Evolutionary conservation across 92 coral and sea anemone genomes (phyloP).

Genomic region (Galaxea fascicularis): DNA sequence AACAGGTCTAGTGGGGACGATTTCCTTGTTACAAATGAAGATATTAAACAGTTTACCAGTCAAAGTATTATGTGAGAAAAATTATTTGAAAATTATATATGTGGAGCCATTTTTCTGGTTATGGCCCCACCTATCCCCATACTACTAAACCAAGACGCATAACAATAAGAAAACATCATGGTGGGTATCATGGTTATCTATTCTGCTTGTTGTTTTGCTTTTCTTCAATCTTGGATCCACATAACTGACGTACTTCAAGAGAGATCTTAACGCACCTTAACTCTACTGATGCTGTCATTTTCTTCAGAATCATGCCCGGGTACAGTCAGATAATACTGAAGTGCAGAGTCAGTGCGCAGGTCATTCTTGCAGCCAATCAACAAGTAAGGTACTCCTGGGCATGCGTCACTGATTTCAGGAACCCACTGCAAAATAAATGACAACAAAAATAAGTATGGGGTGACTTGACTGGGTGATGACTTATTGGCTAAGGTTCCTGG

Average conservation of each 20-base stretch:
- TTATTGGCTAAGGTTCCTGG: too few species aligned
- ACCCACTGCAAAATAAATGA: conserved; percentile 76
- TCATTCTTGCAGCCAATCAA: conserved; percentile 98
- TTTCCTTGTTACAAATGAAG: too few species aligned
- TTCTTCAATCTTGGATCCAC: too few species aligned
- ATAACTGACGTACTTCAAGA: neutral
- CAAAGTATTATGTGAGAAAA: too few species aligned
- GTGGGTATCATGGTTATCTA: too few species aligned
- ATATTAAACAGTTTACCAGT: too few species aligned
- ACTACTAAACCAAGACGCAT: too few species aligned
- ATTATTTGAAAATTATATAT: too few species aligned
- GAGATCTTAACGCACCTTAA: conserved; percentile 60
- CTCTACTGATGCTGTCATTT: conserved; percentile 81
- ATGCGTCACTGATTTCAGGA: conserved; percentile 80
- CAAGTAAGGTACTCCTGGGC: conserved; percentile 91
- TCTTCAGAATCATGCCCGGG: conserved; percentile 74
- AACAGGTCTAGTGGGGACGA: too few species aligned
- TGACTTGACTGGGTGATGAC: neutral
- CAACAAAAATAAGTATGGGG: neutral
- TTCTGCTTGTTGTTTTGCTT: neutral
- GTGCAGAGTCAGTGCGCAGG: conserved; percentile 90
- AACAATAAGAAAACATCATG: too few species aligned
- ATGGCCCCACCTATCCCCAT: too few species aligned
- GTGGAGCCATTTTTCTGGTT: too few species aligned
- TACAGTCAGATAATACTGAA: conserved; percentile 71